phyloP scores from a whole-genome alignment of 1,140 invertebrate genomes.

The Ostrea edulis region DNA sequence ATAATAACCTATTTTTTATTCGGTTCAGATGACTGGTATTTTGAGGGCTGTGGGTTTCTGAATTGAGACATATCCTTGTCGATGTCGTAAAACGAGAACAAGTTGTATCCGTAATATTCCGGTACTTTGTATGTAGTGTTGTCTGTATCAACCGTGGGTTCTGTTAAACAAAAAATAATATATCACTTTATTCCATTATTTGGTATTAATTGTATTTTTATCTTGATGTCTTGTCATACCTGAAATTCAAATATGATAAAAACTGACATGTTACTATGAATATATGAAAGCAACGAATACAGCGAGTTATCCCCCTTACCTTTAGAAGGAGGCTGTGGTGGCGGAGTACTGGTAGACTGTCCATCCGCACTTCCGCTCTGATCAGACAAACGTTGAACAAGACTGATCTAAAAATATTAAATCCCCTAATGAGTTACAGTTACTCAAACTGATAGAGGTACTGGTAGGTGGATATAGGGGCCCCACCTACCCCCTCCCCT shows the following conservation, averaged over 20 bases:
- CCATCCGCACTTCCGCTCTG: not conserved
- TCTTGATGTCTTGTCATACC: not conserved
- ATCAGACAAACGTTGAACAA: conserved; percentile 13
- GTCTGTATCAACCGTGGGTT: not conserved
- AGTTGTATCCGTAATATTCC: conserved; percentile 50
- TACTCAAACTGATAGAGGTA: too few relatives aligned
- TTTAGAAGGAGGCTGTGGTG: not conserved
- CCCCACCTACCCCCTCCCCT: too few relatives aligned
- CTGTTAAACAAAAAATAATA: not conserved
- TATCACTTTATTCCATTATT: not conserved
- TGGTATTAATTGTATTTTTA: not conserved
- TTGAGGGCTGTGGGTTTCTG: conserved; percentile 46
- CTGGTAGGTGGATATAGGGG: too few relatives aligned
- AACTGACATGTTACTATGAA: too few relatives aligned
- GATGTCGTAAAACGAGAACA: conserved; percentile 48
- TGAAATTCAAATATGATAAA: too few relatives aligned
- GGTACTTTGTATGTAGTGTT: conserved; percentile 41
- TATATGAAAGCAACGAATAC: not conserved
- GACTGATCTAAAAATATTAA: not conserved
- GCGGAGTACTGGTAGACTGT: not conserved
- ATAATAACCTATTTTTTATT: not conserved
- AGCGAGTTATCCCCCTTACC: not conserved
- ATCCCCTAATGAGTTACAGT: too few relatives aligned
- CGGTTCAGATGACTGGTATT: not conserved
- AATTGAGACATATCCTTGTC: conserved; percentile 46